phyloP scores from a whole-genome alignment of 2,888 invertebrate genomes.

The Eristalis arbustorum region DNA sequence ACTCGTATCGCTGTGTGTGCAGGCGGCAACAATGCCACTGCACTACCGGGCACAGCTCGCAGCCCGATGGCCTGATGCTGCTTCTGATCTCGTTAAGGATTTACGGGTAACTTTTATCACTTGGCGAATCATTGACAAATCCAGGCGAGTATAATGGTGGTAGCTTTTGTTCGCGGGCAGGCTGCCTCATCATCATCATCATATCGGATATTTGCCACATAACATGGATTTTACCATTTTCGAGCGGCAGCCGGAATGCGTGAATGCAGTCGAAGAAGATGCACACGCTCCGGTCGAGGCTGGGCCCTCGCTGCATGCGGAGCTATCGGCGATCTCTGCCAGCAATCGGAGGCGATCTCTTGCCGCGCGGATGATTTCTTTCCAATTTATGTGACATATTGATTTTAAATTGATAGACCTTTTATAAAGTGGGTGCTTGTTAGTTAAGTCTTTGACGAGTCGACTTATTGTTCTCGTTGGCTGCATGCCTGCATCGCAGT shows the following conservation, averaged over 20 bases:
- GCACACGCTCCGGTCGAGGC: not conserved
- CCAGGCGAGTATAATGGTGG: constrained; percentile 73
- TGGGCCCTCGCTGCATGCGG: constrained; percentile 15
- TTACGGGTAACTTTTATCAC: constrained; percentile 81
- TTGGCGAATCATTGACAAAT: constrained; percentile 80
- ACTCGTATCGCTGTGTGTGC: not conserved
- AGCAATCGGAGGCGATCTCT: constrained; percentile 54
- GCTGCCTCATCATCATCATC: constrained; percentile 67
- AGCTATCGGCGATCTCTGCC: constrained; percentile 63
- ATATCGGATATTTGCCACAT: constrained; percentile 69
- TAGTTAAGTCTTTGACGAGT: constrained; percentile 69
- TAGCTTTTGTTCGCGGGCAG: constrained; percentile 44
- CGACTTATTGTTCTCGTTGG: constrained; percentile 57
- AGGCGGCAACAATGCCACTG: constrained; percentile 74
- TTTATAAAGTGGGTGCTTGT: constrained; percentile 72
- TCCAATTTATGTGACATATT: constrained; percentile 81
- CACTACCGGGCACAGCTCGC: not conserved
- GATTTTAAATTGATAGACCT: constrained; percentile 80
- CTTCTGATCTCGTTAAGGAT: constrained; percentile 73
- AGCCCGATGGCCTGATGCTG: not conserved
- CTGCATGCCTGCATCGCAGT: not conserved
- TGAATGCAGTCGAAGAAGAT: constrained; percentile 14
- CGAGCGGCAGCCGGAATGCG: constrained; percentile 51
- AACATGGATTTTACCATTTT: constrained; percentile 71
- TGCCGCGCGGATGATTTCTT: constrained; percentile 78